Evolutionary conservation across 2,888 invertebrate species (phyloP).

Genomic region (Colostygia pectinataria): DNA sequence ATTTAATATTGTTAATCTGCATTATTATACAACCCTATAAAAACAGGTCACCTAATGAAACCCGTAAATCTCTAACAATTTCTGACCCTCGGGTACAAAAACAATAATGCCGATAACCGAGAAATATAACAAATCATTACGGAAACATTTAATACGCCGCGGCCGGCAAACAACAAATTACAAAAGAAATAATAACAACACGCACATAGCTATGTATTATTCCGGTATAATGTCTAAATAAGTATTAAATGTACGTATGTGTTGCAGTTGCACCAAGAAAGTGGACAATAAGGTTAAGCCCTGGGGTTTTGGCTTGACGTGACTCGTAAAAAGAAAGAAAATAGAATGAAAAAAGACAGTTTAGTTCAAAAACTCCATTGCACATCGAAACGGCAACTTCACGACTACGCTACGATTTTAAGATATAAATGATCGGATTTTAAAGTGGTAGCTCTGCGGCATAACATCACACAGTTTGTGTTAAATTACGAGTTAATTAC

Average conservation of each 20-base stretch:
- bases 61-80: constrained; percentile 30
- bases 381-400: too few relatives aligned
- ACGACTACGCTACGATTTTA: too few relatives aligned
- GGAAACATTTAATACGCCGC: constrained; percentile 31
- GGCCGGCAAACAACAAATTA: constrained; percentile 51
- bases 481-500: too few relatives aligned
- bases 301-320: not conserved
- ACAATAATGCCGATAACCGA: constrained; percentile 30
- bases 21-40: constrained; percentile 3
- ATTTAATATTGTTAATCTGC: too few relatives aligned
- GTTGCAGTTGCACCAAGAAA: constrained; percentile 21
- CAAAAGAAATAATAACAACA: constrained; percentile 37
- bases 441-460: too few relatives aligned
- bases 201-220: constrained; percentile 56
- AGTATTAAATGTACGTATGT: constrained; percentile 41
- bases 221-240: constrained; percentile 62
- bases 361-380: too few relatives aligned
- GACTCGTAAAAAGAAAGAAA: too few relatives aligned
- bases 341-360: too few relatives aligned
- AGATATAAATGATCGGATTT: too few relatives aligned
- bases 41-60: constrained; percentile 26
- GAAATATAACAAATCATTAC: constrained; percentile 33
- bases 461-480: too few relatives aligned
- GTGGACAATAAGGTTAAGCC: constrained; percentile 1
- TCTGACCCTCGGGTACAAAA: constrained; percentile 27